Conservation (phyloP, 2,113 vertebrate genomes). For the Rhodinocichla rosea region DNA sequence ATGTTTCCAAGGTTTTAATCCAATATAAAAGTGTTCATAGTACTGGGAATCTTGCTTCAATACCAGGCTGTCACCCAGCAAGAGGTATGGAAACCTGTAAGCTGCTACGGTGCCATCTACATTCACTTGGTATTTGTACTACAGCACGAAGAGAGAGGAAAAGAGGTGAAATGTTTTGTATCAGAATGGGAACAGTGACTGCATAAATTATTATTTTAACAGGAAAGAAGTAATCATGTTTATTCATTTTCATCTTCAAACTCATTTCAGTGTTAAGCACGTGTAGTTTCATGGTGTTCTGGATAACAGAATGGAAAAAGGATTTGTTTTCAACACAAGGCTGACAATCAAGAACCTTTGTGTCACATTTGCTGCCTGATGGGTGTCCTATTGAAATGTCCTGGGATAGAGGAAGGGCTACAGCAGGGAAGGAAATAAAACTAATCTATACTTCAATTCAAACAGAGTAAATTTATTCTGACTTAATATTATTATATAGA, state of each 20-base stretch:
- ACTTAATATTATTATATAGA: background rate
- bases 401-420: background rate
- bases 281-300: background rate
- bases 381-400: background rate
- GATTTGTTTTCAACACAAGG: background rate
- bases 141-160: background rate
- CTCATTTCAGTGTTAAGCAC: background rate
- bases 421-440: background rate
- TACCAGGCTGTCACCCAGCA: constrained; percentile 90
- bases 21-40: constrained; percentile 88
- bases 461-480: background rate
- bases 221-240: background rate
- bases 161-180: background rate
- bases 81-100: constrained; percentile 89
- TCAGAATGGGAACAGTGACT: background rate
- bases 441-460: background rate
- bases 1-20: constrained; percentile 80
- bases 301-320: background rate
- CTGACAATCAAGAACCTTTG: background rate
- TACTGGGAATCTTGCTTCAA: constrained; percentile 91
- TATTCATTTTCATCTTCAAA: background rate
- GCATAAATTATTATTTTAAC: background rate
- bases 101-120: constrained; percentile 92
- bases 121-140: constrained; percentile 95
- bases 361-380: background rate